phyloP scores from a whole-genome alignment of 2,888 invertebrate genomes.

The Habrosyne pyritoides region DNA sequence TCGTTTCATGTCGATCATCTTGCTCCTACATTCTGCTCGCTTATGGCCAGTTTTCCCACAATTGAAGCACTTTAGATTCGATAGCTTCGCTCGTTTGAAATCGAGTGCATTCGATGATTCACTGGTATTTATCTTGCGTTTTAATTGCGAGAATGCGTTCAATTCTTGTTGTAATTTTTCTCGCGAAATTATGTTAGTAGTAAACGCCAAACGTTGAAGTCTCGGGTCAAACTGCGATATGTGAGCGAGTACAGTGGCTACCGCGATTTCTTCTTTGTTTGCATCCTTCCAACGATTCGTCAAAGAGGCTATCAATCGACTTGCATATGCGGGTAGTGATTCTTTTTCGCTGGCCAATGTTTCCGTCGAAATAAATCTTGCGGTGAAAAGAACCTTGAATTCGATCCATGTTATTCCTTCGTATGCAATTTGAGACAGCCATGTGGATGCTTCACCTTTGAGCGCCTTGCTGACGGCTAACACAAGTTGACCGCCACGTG shows the following conservation, averaged over 20 bases:
- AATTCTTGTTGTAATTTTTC: not conserved
- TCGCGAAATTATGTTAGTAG: conserved; percentile 10
- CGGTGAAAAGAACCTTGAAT: too few relatives aligned
- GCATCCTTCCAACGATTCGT: conserved; percentile 10
- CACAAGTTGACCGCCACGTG: too few relatives aligned
- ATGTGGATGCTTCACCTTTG: too few relatives aligned
- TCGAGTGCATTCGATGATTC: conserved; percentile 5
- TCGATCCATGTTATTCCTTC: too few relatives aligned
- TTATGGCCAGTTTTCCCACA: conserved; percentile 22
- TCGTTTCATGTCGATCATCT: too few relatives aligned
- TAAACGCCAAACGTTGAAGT: conserved; percentile 16
- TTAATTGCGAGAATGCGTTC: conserved; percentile 12
- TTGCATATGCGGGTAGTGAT: conserved; percentile 14
- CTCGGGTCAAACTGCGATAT: conserved; percentile 15
- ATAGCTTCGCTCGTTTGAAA: conserved; percentile 5
- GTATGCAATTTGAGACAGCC: too few relatives aligned
- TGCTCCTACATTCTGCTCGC: conserved; percentile 17
- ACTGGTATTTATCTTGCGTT: not conserved
- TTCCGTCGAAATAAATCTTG: too few relatives aligned
- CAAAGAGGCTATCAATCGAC: conserved; percentile 14
- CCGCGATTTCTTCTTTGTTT: conserved; percentile 17
- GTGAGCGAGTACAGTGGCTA: conserved; percentile 16
- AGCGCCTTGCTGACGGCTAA: too few relatives aligned
- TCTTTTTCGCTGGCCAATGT: too few relatives aligned
- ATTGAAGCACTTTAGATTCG: conserved; percentile 14